phyloP scores from a whole-genome alignment of 2,113 vertebrate species.

The Silurus glanis region DNA sequence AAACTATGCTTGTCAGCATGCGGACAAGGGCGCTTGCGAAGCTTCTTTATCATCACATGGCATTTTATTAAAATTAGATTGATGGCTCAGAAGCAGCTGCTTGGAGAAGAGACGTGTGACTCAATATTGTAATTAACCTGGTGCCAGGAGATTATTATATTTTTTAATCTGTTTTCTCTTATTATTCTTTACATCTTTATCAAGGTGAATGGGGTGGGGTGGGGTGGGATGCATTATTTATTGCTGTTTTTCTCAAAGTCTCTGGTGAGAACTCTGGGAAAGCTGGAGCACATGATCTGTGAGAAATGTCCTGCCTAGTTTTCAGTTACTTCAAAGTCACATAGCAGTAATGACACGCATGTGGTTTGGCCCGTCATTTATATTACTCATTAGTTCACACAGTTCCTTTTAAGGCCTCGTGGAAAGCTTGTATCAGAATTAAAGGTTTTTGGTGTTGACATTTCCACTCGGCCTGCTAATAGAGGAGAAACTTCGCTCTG shows the following conservation, averaged over 20 bases:
- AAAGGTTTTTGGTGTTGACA: not conserved
- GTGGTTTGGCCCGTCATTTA: not conserved
- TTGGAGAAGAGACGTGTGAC: not conserved
- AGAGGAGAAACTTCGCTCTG: not conserved
- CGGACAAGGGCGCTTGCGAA: not conserved
- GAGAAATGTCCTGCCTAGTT: not conserved
- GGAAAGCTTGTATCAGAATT: too few species aligned
- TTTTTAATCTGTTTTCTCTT: not conserved
- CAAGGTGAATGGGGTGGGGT: not conserved
- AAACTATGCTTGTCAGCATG: not conserved
- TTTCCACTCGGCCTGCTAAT: not conserved
- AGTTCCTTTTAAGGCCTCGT: not conserved
- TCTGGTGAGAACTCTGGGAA: not conserved
- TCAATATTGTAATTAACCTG: not conserved
- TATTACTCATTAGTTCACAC: not conserved
- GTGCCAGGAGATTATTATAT: not conserved
- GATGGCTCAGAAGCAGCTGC: not conserved
- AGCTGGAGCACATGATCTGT: not conserved
- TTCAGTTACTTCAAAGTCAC: not conserved
- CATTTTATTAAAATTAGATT: not conserved
- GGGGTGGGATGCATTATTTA: not conserved
- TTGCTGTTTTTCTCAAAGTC: not conserved
- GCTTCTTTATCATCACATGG: not conserved
- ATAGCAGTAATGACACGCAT: not conserved
- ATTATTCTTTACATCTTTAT: not conserved